Base-by-base conservation (phyloP, 2,888 invertebrate genomes). In the Hydriomena furcata region DNA sequence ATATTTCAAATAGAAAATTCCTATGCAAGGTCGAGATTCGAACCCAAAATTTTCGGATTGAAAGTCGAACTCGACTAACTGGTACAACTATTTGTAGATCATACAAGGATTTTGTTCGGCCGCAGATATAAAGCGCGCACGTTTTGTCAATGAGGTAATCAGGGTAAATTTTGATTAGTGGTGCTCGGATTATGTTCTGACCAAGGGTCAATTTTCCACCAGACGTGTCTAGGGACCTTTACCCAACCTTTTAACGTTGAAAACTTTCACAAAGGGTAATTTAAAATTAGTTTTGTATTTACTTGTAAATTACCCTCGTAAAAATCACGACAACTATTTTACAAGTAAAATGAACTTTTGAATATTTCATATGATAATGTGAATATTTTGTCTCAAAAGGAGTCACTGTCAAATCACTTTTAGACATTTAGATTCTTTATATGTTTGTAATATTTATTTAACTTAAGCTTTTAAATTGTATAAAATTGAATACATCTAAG, bases 131-230 rank as follows among this genome's bases (percentile, higher is more conserved):
- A n/a, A n/a, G n/a, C n/a, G n/a, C n/a, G n/a, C n/a, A 2, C 17
- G 4, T 17, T 17, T 17, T 17, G 17, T 17, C 12, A 3, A 10
- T 36, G 7, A 7, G 38, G 30, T 21, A 3, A 10, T 36, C 7
- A 7, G 38, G 30, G 7, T 24, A 5, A 10, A 24, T 36, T 36
- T 35, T 13, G 4, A 36, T 7, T 1, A 24, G 17, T 5, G 25
- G 24, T n/a, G 30, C 48, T 24, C 11, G 4, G 8, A 12, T 31
- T 37, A 49, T 6, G 7, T 20, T 25, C 32, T 38, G 49, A 49
- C 42, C 38, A 37, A 48, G 50, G 55, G 55, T 48, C 38, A 49
- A 52, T 52, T 57, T 52, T 37, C 52, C 52, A 30, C 45, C 42
- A 54, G 52, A 52, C 44, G 44, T 37, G 34, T 43, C 48, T 40